Base-by-base conservation (phyloP, 2,797 vertebrate genomes). In the Tapirus indicus region DNA sequence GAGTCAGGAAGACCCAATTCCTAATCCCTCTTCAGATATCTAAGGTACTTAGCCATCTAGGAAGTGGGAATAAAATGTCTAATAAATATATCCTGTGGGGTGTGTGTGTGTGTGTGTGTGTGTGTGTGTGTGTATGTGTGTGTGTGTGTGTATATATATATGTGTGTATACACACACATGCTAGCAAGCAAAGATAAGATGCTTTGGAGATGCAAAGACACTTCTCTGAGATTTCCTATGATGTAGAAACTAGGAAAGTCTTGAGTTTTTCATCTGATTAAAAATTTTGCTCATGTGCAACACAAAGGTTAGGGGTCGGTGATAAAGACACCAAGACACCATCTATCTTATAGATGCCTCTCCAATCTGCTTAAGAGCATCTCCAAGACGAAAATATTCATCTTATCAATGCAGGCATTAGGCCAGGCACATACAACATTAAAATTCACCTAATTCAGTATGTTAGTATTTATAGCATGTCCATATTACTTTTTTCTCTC, bases 361-460 rank as follows among this genome's bases (percentile, higher is more conserved):
- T 69, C 56, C 52, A 83, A 29, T 87, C 56, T 93, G 7, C 35
- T 88, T 89, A 92, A 95, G 41, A 84, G 13, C 13, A 74, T 47
- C n/a, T 75, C 62, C 5, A 94, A 92, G 35, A 35, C n/a, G 11
- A 79, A 94, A 92, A 56, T 66, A 27, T 77, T 89, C 29, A 52
- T 71, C 2, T 56, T 29, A 64, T 13, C 49, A 75, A 27, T 91
- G 17, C 14, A 75, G 58, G 16, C 32, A 68, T 47, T 44, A 80
- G 41, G 16, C 2, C 27, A 17, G 27, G n/a, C 3, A 92, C 0
- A 0, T 25, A 27, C 49, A 13, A 38, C n/a, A 88, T 77, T 92
- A 62, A 89, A 90, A 90, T 87, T 92, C 80, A 96, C 58, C 25
- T 87, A 88, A 79, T 47, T 95, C 35, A 32, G 11, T 72, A 13